A percentile compares a stretch with the other conserved stretches of the same genome.
These are phyloP conservation scores for Nasua narica DNA, from an alignment of 2,797 vertebrate genomes.

Conservation along the genomic window DNA sequence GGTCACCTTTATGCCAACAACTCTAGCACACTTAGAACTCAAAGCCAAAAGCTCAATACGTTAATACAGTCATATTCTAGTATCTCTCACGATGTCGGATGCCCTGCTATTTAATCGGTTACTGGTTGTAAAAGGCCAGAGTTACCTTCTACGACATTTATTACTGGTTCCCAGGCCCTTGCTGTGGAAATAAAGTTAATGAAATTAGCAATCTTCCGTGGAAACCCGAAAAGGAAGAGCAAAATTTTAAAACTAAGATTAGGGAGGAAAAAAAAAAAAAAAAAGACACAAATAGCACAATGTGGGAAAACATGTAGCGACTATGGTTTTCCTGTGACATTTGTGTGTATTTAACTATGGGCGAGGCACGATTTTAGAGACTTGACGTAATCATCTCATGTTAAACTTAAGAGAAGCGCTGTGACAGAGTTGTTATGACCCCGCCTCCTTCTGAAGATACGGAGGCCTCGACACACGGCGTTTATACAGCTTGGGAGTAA, in stretches of 20 bases:
- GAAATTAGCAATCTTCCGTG: background rate
- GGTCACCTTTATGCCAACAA: background rate
- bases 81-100: background rate
- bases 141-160: background rate
- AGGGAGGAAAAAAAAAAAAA: background rate
- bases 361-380: background rate
- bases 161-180: background rate
- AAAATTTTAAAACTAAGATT: background rate
- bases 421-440: background rate
- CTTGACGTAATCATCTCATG: background rate
- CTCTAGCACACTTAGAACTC: background rate
- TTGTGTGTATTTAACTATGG: background rate
- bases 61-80: background rate
- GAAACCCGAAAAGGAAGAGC: background rate
- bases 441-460: background rate
- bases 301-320: background rate
- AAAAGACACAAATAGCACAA: background rate
- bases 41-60: background rate
- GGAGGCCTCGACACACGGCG: background rate
- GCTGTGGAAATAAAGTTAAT: background rate
- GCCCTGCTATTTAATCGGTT: background rate
- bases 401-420: background rate
- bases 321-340: background rate
- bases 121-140: background rate
- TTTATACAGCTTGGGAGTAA: background rate